phyloP scores from a whole-genome alignment of 2,113 vertebrate species.

The Balaeniceps rex region DNA sequence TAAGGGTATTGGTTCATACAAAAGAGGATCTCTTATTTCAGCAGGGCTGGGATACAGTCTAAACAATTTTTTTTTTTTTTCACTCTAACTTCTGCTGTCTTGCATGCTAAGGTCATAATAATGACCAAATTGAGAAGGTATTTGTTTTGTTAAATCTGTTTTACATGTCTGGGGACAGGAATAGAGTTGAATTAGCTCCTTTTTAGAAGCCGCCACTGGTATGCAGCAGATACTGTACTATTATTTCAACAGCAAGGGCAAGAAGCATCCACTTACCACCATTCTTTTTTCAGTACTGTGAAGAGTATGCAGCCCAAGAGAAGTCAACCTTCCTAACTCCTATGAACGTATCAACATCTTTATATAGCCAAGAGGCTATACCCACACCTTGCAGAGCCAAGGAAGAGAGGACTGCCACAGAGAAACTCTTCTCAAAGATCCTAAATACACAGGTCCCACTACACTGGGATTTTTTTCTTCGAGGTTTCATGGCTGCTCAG shows the following conservation, averaged over 20 bases:
- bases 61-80: neutral
- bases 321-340: neutral
- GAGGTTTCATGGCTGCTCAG: neutral
- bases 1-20: neutral
- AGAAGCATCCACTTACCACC: neutral
- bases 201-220: neutral
- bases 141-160: neutral
- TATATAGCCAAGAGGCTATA: neutral
- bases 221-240: neutral
- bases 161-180: neutral
- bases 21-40: neutral
- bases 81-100: neutral
- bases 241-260: neutral
- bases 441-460: neutral
- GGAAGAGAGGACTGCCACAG: neutral
- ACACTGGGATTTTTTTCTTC: neutral
- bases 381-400: neutral
- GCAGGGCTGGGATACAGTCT: neutral
- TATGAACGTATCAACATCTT: neutral
- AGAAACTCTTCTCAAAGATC: neutral
- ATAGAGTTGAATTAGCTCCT: neutral
- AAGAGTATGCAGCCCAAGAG: neutral
- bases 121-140: neutral
- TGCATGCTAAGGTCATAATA: neutral
- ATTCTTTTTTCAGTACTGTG: neutral